These are phyloP conservation scores for Acrocephalus kingi DNA, from an alignment of 2,113 vertebrate genomes.

Conservation along the genomic window DNA sequence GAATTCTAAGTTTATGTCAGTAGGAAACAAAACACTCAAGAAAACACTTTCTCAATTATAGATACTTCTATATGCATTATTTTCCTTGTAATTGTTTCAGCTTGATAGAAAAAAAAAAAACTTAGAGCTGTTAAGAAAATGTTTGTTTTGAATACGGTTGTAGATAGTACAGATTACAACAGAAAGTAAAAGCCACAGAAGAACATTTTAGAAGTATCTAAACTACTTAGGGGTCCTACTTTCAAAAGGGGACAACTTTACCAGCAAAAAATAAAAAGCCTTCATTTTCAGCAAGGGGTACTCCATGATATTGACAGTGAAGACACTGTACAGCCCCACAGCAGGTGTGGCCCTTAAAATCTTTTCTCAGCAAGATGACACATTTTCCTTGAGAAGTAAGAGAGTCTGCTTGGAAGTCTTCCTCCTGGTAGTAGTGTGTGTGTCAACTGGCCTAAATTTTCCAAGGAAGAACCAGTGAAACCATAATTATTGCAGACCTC, in stretches of 20 bases:
- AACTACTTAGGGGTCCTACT: not conserved
- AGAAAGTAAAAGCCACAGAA: not conserved
- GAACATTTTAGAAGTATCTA: not conserved
- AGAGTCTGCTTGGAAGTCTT: not conserved
- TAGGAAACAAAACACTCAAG: constrained; percentile 7
- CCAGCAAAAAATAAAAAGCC: not conserved
- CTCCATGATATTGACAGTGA: not conserved
- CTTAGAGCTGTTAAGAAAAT: not conserved
- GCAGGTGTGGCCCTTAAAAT: not conserved
- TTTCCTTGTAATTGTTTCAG: constrained; percentile 19
- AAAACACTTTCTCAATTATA: not conserved
- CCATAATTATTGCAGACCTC: not conserved
- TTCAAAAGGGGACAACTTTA: not conserved
- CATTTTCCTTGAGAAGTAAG: not conserved
- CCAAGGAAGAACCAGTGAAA: not conserved
- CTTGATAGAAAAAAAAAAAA: not conserved
- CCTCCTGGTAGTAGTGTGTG: not conserved
- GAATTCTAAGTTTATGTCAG: not conserved
- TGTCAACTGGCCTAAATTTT: not conserved
- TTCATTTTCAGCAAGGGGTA: not conserved
- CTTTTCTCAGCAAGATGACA: not conserved
- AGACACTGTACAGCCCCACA: not conserved
- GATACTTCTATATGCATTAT: not conserved
- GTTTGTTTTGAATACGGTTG: not conserved
- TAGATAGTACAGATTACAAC: not conserved